A percentile compares a stretch with the other conserved stretches of the same genome.
phyloP scores from a whole-genome alignment of 2,113 vertebrate species.

The Donacobius atricapilla region DNA sequence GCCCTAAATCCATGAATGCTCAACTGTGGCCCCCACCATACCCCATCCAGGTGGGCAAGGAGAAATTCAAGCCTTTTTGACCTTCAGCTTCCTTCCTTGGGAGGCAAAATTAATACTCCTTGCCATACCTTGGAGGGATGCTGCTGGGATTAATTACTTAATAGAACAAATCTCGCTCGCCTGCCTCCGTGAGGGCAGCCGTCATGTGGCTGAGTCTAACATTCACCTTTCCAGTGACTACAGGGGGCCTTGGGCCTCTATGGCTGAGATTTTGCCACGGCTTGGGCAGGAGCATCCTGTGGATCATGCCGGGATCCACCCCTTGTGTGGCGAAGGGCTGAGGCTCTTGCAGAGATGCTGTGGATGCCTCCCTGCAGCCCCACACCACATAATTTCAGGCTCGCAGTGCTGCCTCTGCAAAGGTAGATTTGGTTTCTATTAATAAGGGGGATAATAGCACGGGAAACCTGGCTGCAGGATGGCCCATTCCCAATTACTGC shows the following conservation, averaged over 20 bases:
- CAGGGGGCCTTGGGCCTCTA: neutral
- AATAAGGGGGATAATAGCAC: constrained; percentile 45
- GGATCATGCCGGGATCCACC: neutral
- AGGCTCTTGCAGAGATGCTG: neutral
- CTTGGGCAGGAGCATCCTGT: neutral
- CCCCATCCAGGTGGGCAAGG: accelerated
- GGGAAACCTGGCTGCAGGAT: constrained; percentile 41
- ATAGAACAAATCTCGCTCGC: neutral
- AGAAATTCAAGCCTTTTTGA: neutral
- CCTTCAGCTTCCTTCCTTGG: neutral
- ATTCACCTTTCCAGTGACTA: neutral
- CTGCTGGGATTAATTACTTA: neutral
- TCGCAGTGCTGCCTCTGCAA: neutral
- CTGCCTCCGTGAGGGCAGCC: accelerated
- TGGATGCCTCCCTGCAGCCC: neutral
- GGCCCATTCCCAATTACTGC: constrained; percentile 10
- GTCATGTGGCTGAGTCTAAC: accelerated
- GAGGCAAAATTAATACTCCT: neutral
- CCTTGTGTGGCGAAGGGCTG: neutral
- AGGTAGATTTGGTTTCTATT: constrained; percentile 61
- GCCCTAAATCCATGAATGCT: neutral
- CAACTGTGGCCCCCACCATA: accelerated
- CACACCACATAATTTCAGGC: constrained; percentile 6
- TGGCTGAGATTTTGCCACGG: neutral
- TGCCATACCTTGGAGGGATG: neutral